Percentiles rank a stretch among this genome's conserved stretches.
These are phyloP conservation scores for Rhinolophus sinicus DNA, from an alignment of 2,113 vertebrate species.

Conservation along the genomic window DNA sequence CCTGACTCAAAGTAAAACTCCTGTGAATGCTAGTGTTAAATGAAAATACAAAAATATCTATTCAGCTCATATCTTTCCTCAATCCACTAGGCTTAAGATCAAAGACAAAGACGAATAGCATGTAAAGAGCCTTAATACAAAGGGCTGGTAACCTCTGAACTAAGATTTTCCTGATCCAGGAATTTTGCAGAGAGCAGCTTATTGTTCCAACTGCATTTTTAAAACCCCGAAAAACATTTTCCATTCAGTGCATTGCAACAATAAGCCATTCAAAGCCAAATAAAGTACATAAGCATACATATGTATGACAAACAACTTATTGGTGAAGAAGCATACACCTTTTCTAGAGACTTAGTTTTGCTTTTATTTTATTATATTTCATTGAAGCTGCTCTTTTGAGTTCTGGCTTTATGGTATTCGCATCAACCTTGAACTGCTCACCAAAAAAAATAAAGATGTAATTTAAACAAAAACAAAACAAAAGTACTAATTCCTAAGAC, in stretches of 20 bases:
- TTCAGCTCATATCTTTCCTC: neutral
- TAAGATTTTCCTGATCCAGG: neutral
- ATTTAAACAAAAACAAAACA: neutral
- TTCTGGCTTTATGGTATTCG: neutral
- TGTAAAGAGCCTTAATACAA: neutral
- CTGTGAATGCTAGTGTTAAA: neutral
- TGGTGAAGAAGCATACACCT: neutral
- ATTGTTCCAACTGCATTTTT: neutral
- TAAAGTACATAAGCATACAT: neutral
- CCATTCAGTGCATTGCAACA: neutral
- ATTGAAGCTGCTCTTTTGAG: neutral
- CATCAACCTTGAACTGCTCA: neutral
- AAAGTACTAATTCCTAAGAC: neutral
- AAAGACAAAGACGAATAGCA: neutral
- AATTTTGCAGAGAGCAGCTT: neutral
- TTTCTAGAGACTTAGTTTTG: neutral
- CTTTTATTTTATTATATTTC: neutral
- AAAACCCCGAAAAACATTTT: neutral
- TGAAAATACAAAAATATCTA: neutral
- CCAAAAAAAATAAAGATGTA: neutral
- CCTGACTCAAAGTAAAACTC: neutral
- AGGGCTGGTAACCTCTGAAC: neutral
- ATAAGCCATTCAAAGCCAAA: neutral
- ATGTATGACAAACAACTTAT: neutral
- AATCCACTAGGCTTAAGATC: neutral